Evolutionary conservation across 2,797 vertebrate species (phyloP), one percentile per base, ranked within the genome.

Genomic region (Lithobates sylvaticus): DNA sequence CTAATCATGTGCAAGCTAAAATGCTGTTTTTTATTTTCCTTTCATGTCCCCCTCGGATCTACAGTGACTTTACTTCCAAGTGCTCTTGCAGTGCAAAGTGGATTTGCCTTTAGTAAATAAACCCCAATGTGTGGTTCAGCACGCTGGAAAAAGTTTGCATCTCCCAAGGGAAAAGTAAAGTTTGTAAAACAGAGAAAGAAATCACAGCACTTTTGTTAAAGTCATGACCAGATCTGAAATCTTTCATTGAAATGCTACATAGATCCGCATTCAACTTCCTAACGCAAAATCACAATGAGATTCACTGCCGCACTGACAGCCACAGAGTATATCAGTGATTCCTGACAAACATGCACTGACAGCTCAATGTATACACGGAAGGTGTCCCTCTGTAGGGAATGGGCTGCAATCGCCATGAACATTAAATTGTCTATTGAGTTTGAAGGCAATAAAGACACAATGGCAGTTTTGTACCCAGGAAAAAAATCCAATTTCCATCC

Each of bases 391-490:
- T 61, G 54, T 61, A 6, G 54, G 54, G 54, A 61, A 61, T 23
- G 21, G 21, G 54, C 21, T 61, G 54, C 21, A 5, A 61, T 61
- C 21, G 21, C 54, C 0, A 7, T 23, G 21, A 61, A 23, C 54
- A 61, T 61, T 61, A 61, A 61, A 61, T 61, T 61, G 54, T 61
- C 54, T 23, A 61, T 61, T 61, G 54, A 61, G 54, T 61, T 61
- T 61, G 54, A 61, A 61, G 54, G 54, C 54, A 61, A 61, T 61
- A 61, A 61, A 61, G 54, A 61, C 54, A 61, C 54, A 61, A 61
- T 72, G 79, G 34, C 68, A n/a, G 36, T 42, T 26, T 67, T 34
- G 10, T 9, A 12, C 29, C 34, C 26, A 23, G 44, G 54, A 61
- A 61, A 47, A 72, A 29, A 64, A 73, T 26, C 23, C 69, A 15